A percentile compares a stretch with the other conserved stretches of the same genome.
Conservation (phyloP, 2,888 invertebrate genomes). For the Andricus quercusramuli region DNA sequence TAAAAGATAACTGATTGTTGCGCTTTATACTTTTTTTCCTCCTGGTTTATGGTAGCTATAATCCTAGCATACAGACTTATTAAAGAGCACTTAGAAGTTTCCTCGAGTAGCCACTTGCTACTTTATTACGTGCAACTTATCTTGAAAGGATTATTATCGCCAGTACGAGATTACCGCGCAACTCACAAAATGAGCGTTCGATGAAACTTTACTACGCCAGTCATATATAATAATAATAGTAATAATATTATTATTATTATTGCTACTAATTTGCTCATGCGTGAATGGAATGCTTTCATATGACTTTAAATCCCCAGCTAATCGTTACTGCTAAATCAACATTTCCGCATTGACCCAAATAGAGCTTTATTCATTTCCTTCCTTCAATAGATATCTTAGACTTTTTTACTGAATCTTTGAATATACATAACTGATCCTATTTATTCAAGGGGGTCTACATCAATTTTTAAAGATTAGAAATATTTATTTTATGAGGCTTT, state of each 20-base stretch:
- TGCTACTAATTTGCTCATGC: constrained; percentile 18
- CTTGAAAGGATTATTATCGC: constrained; percentile 23
- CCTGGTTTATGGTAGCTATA: not conserved
- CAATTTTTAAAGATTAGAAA: not conserved
- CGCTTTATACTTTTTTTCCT: not conserved
- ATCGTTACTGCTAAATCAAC: constrained; percentile 2
- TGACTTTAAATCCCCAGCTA: not conserved
- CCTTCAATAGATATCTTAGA: not conserved
- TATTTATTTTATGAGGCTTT: not conserved
- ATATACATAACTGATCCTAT: not conserved
- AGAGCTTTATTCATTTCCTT: not conserved
- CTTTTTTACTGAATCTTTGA: no score
- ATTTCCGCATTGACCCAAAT: not conserved
- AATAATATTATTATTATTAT: not conserved
- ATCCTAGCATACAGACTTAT: constrained; percentile 17
- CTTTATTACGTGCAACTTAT: constrained; percentile 31
- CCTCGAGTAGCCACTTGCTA: not conserved
- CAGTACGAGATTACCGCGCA: constrained; percentile 20
- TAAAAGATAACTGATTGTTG: not conserved
- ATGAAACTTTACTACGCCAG: constrained; percentile 16
- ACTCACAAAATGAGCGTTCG: constrained; percentile 24
- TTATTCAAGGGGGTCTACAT: not conserved
- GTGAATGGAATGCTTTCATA: constrained; percentile 27
- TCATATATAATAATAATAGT: not conserved
- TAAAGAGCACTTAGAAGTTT: constrained; percentile 27